Evolutionary conservation across 2,797 vertebrate genomes (phyloP), one percentile per base, ranked within the genome.

Genomic region (Vireo griseus): DNA sequence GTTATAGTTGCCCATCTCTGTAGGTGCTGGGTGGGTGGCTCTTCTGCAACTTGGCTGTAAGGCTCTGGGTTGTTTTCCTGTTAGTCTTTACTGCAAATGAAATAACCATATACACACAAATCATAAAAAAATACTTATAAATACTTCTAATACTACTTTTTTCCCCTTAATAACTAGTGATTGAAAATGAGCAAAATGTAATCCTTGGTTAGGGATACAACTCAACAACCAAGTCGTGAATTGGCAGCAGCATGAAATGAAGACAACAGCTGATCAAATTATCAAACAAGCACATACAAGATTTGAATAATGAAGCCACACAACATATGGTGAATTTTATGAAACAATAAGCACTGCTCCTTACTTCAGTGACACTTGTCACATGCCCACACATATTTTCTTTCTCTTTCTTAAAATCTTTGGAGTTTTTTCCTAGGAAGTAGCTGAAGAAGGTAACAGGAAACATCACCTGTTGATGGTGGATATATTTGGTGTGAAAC

Each of bases 221-320:
- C 33, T 86, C 47, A 58, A 35, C 67, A 92, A 45, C 47, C 55
- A 58, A 66, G 16, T 88, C 1, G 2, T 21, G 31, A 80, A 69
- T 69, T 92, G 86, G 59, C 76, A 90, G 73, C 65, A 71, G 13
- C 51, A 68, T 2, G 15, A 74, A 86, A 88, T 55, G 4, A 71
- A 92, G 73, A 74, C 79, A 92, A 40, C 50, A 94, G 48, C 68
- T 62, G 80, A 92, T 77, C 68, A 93, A 88, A 90, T 71, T 44
- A 80, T 83, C 88, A 83, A 90, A 73, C n/a, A 48, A 78, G 33
- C 6, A 2, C 63, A 62, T 55, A 44, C 8, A 69, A 71, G 52
- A 58, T 66, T 52, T 63, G 54, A 61, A 26, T 87, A 87, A 93
- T 77, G 45, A 89, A 91, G 69, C 73, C 62, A 72, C n/a, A 35